phyloP scores from a whole-genome alignment of 2,797 vertebrate species.

The Neosilurus mollespiculum region DNA sequence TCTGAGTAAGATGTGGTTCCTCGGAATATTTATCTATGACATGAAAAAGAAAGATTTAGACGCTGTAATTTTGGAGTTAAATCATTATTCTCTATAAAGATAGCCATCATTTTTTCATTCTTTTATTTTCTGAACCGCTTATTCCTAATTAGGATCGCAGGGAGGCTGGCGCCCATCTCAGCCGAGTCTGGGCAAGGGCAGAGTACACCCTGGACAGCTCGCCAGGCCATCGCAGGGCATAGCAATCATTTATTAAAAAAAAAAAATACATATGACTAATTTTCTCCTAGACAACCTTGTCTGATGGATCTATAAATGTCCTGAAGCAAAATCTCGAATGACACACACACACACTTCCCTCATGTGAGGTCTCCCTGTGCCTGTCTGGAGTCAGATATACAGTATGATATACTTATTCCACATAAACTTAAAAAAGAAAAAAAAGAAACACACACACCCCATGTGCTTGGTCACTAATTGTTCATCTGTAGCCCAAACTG shows the following conservation, averaged over 20 bases:
- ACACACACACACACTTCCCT: conserved; percentile 22
- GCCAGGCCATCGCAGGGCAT: no score
- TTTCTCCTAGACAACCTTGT: conserved; percentile 32
- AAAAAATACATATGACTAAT: conserved; percentile 10
- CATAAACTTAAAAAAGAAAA: neutral
- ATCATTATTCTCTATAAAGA: neutral
- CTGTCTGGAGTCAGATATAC: conserved; percentile 8
- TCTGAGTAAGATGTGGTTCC: neutral
- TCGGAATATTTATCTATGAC: neutral
- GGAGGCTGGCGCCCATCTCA: no score
- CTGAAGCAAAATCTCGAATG: conserved; percentile 41
- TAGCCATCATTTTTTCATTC: no score
- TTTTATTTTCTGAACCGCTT: no score
- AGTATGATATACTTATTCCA: neutral
- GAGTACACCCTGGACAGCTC: no score
- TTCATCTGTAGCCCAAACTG: neutral
- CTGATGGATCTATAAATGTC: conserved; percentile 26
- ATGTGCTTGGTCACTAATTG: neutral
- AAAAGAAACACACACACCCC: no score
- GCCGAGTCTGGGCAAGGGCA: no score
- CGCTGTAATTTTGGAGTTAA: neutral
- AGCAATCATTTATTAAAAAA: neutral
- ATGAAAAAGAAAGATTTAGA: neutral
- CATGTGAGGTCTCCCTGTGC: neutral
- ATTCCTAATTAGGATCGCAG: no score